Evolutionary conservation across 2,113 vertebrate species (phyloP).

Genomic region (Himantopus leucocephalus): DNA sequence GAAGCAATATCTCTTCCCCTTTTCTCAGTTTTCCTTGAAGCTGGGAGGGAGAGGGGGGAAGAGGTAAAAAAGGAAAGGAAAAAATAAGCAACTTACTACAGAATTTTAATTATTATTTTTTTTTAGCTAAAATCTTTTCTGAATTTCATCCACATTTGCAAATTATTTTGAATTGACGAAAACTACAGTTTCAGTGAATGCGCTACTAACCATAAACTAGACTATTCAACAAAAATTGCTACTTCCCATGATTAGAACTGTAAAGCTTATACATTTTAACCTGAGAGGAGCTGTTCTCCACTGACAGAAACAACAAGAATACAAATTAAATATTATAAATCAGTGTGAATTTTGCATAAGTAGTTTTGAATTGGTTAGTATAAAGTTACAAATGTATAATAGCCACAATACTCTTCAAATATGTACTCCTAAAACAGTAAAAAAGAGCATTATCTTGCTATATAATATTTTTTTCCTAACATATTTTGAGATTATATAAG

Average conservation of each 20-base stretch:
- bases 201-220: not conserved
- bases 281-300: not conserved
- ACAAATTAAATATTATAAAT: not conserved
- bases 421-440: not conserved
- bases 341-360: not conserved
- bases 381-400: not conserved
- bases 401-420: not conserved
- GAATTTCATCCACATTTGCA: not conserved
- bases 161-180: not conserved
- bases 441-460: not conserved
- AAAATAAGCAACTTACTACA: not conserved
- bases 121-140: not conserved
- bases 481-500: not conserved
- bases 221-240: not conserved
- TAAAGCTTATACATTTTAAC: not conserved
- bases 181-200: not conserved
- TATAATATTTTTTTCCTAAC: not conserved
- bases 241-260: not conserved
- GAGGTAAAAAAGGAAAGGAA: rapidly evolving
- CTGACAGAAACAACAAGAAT: not conserved
- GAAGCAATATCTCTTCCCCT: not conserved
- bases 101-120: not conserved
- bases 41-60: rapidly evolving
- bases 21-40: not conserved
- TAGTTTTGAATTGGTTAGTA: not conserved